Evolutionary conservation across 2,113 vertebrate species (phyloP).

Genomic region (Rattus rattus): DNA sequence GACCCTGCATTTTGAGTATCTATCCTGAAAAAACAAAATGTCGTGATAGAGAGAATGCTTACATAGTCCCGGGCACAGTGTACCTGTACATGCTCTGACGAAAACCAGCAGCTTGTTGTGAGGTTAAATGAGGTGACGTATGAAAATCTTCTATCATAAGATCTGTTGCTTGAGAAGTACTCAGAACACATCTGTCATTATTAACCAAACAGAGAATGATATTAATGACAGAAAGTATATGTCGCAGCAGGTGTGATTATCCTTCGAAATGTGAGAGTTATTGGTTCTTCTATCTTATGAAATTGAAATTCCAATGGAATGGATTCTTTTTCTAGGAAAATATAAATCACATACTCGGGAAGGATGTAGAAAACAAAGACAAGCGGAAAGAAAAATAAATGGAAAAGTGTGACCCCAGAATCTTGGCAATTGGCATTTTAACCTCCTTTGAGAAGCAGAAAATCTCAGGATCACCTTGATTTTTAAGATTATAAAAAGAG

Average conservation of each 20-base stretch:
- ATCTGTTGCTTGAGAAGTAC: not conserved
- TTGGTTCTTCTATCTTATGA: not conserved
- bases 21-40: not conserved
- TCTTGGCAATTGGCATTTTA: not conserved
- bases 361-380: not conserved
- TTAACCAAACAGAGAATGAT: not conserved
- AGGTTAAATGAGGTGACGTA: not conserved
- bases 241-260: not conserved
- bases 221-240: not conserved
- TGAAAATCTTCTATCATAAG: not conserved
- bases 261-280: not conserved
- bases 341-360: not conserved
- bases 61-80: not conserved
- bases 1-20: not conserved
- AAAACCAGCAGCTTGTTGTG: not conserved
- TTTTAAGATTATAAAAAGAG: not conserved
- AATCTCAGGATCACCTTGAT: not conserved
- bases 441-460: not conserved
- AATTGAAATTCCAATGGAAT: not conserved
- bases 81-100: not conserved
- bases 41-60: not conserved
- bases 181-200: not conserved
- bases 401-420: not conserved
- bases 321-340: not conserved
- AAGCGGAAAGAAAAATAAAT: slow-evolving; percentile 20